Evolutionary conservation across 2,113 vertebrate species (phyloP), one percentile per base, ranked within the genome.

Genomic region (Psilopsiagon aurifrons): DNA sequence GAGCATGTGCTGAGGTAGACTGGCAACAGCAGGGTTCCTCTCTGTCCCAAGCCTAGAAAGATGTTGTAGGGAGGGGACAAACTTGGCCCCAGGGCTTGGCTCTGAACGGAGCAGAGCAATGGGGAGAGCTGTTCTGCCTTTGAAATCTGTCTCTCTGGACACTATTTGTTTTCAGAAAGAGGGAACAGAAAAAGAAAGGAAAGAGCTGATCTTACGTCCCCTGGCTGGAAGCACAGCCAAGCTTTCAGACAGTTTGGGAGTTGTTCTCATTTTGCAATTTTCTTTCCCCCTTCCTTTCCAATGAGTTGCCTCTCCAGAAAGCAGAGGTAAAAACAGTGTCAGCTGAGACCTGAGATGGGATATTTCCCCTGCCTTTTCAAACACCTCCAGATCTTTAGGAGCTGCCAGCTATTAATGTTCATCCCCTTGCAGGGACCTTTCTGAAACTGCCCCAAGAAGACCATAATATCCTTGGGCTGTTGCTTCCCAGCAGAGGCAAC

Each of bases 131-230:
- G 18, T 12, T 47, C 19, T 55, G 46, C 39, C 17, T 71, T 35
- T 31, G 64, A 76, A 43, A 47, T 59, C 20, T 52, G 20, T 60
- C 41, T 60, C 46, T 49, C 73, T 66, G 60, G 46, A 67, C 39
- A 35, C 13, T 33, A n/a, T 23, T 66, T 78, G 19, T 78, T 63
- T 79, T 63, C 47, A 78, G 27, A 44, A 79, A 44, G 41, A 54
- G 19, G 23, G 35, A 52, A 11, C 37, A 59, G 33, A 24, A 59
- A 59, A 59, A 59, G 33, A 41, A 88, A n/a, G 0, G 2, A n/a
- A 47, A 31, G 51, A 79, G 73, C 25, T 92, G 91, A 68, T 80
- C 63, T 63, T 75, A 81, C 75, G 68, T 80, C 74, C 54, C 33
- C 47, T 44, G 47, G 15, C 60, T 89, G 68, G 74, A 93, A 89